Conservation (phyloP, 2,888 invertebrate genomes). For the Philereme vetulata region DNA sequence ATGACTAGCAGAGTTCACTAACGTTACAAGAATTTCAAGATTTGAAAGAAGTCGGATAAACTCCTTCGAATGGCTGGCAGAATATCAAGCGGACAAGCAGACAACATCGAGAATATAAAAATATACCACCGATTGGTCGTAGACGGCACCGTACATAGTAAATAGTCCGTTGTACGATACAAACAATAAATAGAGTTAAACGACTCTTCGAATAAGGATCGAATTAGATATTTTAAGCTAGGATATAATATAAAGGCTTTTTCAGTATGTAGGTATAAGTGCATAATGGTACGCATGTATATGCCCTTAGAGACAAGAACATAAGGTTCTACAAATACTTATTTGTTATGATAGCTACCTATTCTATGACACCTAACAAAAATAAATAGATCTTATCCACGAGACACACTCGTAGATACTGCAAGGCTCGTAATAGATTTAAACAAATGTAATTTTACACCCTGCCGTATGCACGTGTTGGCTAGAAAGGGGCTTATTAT, state of each 20-base stretch:
- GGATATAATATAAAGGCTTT: conserved; percentile 12
- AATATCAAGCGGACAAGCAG: conserved; percentile 52
- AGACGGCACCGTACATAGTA: conserved; percentile 16
- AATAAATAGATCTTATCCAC: too few species aligned
- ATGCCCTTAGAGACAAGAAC: background rate
- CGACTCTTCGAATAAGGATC: conserved; percentile 10
- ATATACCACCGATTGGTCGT: conserved; percentile 46
- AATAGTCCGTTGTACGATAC: conserved; percentile 11
- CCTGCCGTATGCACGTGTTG: too few species aligned
- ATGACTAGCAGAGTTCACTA: conserved; percentile 44
- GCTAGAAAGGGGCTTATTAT: background rate
- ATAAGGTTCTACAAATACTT: conserved; percentile 5
- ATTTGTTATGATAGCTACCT: background rate
- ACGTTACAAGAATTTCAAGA: conserved; percentile 10
- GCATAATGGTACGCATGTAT: conserved; percentile 12
- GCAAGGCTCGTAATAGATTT: too few species aligned
- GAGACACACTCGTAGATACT: too few species aligned
- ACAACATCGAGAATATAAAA: conserved; percentile 56
- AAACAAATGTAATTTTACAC: too few species aligned
- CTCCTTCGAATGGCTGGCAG: background rate
- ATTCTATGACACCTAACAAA: too few species aligned
- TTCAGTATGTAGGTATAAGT: conserved; percentile 6
- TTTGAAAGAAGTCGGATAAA: background rate
- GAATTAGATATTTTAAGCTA: conserved; percentile 18
- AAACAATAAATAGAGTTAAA: conserved; percentile 17